A percentile compares a stretch with the other conserved stretches of the same genome.
These are phyloP conservation scores for Vannuccia rotundouncinata DNA, from an alignment of 2,888 invertebrate genomes.

Conservation along the genomic window DNA sequence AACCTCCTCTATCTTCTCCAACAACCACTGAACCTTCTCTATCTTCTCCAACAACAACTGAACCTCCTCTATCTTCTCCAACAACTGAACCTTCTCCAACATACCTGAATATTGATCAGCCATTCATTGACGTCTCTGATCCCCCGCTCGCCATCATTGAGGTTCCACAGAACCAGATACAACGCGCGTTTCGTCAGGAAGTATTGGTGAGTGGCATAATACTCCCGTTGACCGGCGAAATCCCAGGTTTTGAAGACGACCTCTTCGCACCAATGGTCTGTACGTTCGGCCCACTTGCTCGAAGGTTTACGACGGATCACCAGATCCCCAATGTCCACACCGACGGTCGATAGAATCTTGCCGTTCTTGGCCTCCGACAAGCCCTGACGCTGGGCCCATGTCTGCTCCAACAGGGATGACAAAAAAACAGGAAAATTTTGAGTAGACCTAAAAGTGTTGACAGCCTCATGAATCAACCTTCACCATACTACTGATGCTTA, in stretches of 20 bases:
- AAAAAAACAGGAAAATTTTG: too few relatives aligned
- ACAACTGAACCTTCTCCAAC: too few relatives aligned
- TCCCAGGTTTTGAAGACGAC: background rate
- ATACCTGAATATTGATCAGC: slow-evolving; percentile 77
- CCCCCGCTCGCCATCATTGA: slow-evolving; percentile 81
- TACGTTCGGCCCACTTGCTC: slow-evolving; percentile 59
- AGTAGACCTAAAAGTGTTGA: too few relatives aligned
- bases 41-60: too few relatives aligned
- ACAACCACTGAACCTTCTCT: too few relatives aligned
- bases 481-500: background rate
- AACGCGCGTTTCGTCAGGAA: slow-evolving; percentile 88
- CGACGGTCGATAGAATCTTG: slow-evolving; percentile 84
- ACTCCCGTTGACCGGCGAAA: slow-evolving; percentile 64
- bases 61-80: too few relatives aligned
- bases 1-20: too few relatives aligned
- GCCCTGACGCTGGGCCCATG: slow-evolving; percentile 42
- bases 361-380: slow-evolving; percentile 55
- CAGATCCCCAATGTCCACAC: slow-evolving; percentile 94
- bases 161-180: slow-evolving; percentile 88
- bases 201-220: slow-evolving; percentile 96
- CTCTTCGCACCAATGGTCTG: background rate
- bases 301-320: slow-evolving; percentile 62
- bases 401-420: background rate
- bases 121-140: slow-evolving; percentile 83
- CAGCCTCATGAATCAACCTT: too few relatives aligned